A percentile compares a stretch with the other conserved stretches of the same genome.
These are phyloP conservation scores for Drosophila miranda DNA, from an alignment of 1,140 invertebrate genomes.

Conservation along the genomic window DNA sequence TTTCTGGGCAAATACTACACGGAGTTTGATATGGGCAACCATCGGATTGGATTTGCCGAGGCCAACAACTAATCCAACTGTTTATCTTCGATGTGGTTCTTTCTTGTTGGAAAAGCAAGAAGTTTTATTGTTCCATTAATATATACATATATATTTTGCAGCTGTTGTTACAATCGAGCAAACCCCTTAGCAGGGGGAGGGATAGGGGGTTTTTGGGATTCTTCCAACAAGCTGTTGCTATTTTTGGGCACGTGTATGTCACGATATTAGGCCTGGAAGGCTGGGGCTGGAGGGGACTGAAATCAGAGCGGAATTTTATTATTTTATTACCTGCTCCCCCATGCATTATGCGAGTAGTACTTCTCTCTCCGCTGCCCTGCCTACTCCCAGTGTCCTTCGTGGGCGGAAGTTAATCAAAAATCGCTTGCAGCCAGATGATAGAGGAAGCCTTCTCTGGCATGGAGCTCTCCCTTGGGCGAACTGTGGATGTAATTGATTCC, in stretches of 20 bases:
- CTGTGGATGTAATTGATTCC: conserved; percentile 65
- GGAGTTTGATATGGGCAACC: conserved; percentile 88
- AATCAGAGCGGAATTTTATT: conserved; percentile 64
- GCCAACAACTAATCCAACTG: conserved; percentile 33
- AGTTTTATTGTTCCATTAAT: background rate
- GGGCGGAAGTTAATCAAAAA: conserved; percentile 75
- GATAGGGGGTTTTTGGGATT: background rate
- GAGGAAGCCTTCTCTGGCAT: background rate
- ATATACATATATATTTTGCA: background rate
- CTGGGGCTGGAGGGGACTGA: conserved; percentile 8
- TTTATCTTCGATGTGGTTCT: conserved; percentile 4
- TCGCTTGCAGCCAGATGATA: conserved; percentile 57
- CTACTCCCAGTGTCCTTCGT: conserved; percentile 16
- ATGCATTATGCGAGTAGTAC: conserved; percentile 33
- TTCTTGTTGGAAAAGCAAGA: too few species aligned
- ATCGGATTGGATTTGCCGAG: conserved; percentile 86
- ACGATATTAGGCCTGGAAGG: conserved; percentile 6
- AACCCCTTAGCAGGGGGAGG: too few species aligned
- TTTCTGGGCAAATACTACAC: conserved; percentile 89
- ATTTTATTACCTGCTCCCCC: conserved; percentile 69
- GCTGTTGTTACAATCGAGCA: too few species aligned
- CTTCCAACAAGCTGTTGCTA: conserved; percentile 43
- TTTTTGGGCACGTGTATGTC: conserved; percentile 43
- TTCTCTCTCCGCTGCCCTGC: background rate
- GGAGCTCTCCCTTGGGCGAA: conserved; percentile 37